Conservation (phyloP, 2,797 vertebrate species). For the Phyllotis vaccarum region DNA sequence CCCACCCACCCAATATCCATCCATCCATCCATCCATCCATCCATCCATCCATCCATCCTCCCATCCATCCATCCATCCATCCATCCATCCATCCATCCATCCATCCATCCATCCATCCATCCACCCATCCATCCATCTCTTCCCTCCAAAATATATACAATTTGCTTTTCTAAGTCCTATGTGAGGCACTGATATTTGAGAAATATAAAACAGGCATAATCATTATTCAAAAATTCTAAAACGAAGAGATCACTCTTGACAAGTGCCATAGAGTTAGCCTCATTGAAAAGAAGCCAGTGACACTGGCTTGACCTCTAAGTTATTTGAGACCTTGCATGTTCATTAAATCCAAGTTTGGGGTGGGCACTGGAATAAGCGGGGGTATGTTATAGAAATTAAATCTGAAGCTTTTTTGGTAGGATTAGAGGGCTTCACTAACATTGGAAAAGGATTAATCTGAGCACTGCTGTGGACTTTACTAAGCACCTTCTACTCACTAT, state of each 20-base stretch:
- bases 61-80: not conserved
- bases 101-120: not conserved
- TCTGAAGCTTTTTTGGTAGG: not conserved
- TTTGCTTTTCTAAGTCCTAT: not conserved
- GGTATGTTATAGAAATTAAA: not conserved
- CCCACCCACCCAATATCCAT: too few species aligned
- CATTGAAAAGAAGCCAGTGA: not conserved
- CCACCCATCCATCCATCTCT: not conserved
- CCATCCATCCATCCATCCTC: not conserved
- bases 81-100: not conserved
- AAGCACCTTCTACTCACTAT: too few species aligned
- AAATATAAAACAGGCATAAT: conserved; percentile 7
- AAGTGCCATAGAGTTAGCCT: not conserved
- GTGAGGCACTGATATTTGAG: not conserved
- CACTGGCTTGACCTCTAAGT: not conserved
- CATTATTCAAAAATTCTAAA: conserved; percentile 26
- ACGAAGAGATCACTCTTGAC: not conserved
- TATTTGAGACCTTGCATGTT: not conserved
- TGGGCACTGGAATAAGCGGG: not conserved
- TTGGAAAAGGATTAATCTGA: not conserved
- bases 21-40: not conserved
- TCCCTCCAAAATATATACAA: not conserved
- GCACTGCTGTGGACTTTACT: not conserved
- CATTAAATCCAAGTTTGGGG: not conserved
- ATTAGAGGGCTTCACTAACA: not conserved